A percentile compares a stretch with the other conserved stretches of the same genome.
Conservation (phyloP, 2,797 vertebrate genomes). For the Hydrocynus forskahlii region DNA sequence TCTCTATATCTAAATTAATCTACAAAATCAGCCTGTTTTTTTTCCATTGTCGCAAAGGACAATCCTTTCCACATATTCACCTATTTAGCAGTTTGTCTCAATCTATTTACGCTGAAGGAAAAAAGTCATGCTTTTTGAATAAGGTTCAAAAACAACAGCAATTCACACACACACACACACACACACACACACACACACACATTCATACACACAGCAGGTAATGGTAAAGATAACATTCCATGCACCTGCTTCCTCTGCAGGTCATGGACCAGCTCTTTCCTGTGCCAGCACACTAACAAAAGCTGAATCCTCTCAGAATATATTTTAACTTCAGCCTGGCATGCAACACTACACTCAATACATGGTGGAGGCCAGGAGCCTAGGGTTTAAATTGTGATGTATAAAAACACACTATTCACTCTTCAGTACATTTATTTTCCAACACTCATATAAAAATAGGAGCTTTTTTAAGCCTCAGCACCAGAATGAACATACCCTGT, state of each 20-base stretch:
- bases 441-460: background rate
- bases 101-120: too few relatives aligned
- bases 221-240: conserved; percentile 40
- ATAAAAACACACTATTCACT: background rate
- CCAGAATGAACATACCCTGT: conserved; percentile 9
- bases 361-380: background rate
- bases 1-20: too few relatives aligned
- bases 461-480: background rate
- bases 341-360: background rate
- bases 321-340: background rate
- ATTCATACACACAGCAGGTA: conserved; percentile 21
- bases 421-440: background rate
- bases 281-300: conserved; percentile 50
- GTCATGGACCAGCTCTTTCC: conserved; percentile 67
- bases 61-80: too few relatives aligned
- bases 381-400: background rate
- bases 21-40: too few relatives aligned
- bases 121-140: too few relatives aligned
- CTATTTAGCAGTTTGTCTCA: too few relatives aligned
- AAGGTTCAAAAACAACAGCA: too few relatives aligned
- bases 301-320: conserved; percentile 4
- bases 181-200: background rate
- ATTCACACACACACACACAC: too few relatives aligned
- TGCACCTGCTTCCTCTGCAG: conserved; percentile 69
- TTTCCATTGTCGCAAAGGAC: too few relatives aligned